Percentiles rank a stretch among this genome's conserved stretches.
Conservation (phyloP, 1,140 invertebrate genomes). For the Octopus sinensis region DNA sequence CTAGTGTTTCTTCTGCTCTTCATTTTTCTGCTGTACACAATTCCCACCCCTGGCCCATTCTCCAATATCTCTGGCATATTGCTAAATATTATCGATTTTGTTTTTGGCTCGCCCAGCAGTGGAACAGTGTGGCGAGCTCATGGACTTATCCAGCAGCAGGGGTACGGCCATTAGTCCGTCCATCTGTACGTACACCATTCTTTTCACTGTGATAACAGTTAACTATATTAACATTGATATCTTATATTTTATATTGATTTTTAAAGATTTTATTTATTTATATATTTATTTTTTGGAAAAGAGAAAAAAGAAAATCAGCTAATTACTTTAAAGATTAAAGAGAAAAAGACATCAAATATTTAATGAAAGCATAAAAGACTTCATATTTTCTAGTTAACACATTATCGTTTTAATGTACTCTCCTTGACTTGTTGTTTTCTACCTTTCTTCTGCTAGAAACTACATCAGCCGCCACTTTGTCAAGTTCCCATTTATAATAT, state of each 20-base stretch:
- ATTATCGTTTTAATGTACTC: background rate
- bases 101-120: slow-evolving; percentile 10
- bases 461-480: too few relatives aligned
- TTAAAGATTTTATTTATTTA: background rate
- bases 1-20: background rate
- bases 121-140: slow-evolving; percentile 7
- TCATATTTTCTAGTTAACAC: background rate
- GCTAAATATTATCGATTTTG: slow-evolving; percentile 7
- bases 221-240: slow-evolving; percentile 3
- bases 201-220: slow-evolving; percentile 7
- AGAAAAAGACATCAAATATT: too few relatives aligned
- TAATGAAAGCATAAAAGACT: too few relatives aligned
- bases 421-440: background rate
- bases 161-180: slow-evolving; percentile 3
- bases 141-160: slow-evolving; percentile 6
- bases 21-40: slow-evolving; percentile 2
- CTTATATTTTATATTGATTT: background rate
- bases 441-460: background rate
- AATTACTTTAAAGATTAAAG: too few relatives aligned
- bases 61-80: background rate
- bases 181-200: slow-evolving; percentile 9
- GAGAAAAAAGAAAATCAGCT: too few relatives aligned
- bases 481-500: too few relatives aligned
- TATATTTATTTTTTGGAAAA: too few relatives aligned
- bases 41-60: background rate